These are phyloP conservation scores for Gisinianus flammeolus DNA, from an alignment of 2,888 invertebrate genomes.

Conservation along the genomic window DNA sequence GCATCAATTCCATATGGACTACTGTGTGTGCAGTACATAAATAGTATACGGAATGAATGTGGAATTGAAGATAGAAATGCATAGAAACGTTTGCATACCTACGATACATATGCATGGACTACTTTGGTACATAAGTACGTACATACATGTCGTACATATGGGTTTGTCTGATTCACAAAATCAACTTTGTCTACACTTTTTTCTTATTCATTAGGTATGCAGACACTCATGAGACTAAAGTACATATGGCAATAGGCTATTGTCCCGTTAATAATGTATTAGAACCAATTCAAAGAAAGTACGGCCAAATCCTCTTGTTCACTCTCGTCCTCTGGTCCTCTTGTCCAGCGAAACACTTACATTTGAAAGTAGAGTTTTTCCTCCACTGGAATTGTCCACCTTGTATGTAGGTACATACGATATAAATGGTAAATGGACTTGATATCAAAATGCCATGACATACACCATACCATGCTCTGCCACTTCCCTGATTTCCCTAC, in stretches of 20 bases:
- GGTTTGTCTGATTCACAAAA: too few species aligned
- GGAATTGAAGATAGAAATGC: too few species aligned
- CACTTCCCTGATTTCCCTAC: background rate
- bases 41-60: too few species aligned
- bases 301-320: too few species aligned
- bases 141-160: too few species aligned
- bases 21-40: too few species aligned
- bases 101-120: too few species aligned
- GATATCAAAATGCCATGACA: slow-evolving; percentile 26
- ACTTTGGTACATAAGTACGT: too few species aligned
- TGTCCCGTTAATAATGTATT: background rate
- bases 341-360: background rate
- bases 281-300: background rate
- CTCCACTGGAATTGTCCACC: slow-evolving; percentile 24
- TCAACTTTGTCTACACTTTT: slow-evolving; percentile 26
- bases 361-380: background rate
- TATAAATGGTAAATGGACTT: slow-evolving; percentile 17
- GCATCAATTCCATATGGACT: too few species aligned
- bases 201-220: slow-evolving; percentile 27
- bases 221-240: background rate
- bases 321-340: too few species aligned
- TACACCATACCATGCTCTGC: slow-evolving; percentile 19
- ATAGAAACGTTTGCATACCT: too few species aligned
- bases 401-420: too few species aligned
- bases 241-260: background rate